Conservation (phyloP, 2,888 invertebrate species). For the Trachelus troglodyta region DNA sequence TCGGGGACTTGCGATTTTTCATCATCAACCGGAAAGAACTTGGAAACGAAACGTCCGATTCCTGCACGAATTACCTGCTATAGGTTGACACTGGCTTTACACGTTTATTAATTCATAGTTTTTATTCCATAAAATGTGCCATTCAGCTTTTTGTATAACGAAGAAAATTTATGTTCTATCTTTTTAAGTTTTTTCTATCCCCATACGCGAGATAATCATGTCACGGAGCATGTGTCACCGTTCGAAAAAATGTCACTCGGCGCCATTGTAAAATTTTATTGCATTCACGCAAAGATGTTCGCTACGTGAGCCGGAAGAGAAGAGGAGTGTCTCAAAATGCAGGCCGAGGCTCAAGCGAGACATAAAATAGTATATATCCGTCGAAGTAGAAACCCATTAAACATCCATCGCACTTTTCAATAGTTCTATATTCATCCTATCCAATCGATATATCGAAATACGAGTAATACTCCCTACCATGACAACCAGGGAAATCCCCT, state of each 20-base stretch:
- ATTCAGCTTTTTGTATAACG: not conserved
- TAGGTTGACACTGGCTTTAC: not conserved
- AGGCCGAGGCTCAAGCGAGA: slow-evolving; percentile 36
- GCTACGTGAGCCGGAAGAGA: slow-evolving; percentile 39
- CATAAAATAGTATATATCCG: slow-evolving; percentile 40
- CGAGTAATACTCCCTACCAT: not conserved
- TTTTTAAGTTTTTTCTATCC: no score
- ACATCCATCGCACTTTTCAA: slow-evolving; percentile 37
- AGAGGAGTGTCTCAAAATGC: slow-evolving; percentile 6
- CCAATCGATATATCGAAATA: not conserved
- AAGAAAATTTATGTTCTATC: not conserved
- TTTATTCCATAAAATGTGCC: no score
- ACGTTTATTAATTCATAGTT: not conserved
- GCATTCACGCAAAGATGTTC: slow-evolving; percentile 34
- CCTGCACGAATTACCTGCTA: not conserved
- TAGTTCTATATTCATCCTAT: not conserved
- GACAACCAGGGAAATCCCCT: not conserved
- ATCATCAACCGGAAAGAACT: not conserved
- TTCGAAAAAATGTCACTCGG: not conserved
- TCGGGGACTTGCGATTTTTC: not conserved
- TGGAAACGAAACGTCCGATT: not conserved
- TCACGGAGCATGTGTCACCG: not conserved
- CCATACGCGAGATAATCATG: not conserved
- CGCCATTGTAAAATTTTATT: slow-evolving; percentile 25
- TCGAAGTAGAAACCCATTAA: slow-evolving; percentile 42